A percentile compares a stretch with the other conserved stretches of the same genome.
phyloP scores from a whole-genome alignment of 2,888 invertebrate genomes.

The Dione juno region DNA sequence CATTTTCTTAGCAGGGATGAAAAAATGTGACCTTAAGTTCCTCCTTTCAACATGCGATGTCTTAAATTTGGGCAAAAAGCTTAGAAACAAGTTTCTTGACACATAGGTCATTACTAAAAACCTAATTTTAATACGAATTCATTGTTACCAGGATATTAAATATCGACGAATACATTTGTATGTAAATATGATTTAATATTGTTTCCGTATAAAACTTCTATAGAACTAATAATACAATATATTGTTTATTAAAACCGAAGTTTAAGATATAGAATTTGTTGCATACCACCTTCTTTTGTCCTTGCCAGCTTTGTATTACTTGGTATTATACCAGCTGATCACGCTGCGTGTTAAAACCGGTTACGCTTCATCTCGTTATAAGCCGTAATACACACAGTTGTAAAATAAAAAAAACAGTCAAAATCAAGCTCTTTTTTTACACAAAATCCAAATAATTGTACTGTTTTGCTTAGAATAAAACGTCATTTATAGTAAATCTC shows the following conservation, averaged over 20 bases:
- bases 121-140: not conserved
- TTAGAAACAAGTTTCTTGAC: too few relatives aligned
- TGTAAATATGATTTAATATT: too few relatives aligned
- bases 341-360: constrained; percentile 31
- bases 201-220: not conserved
- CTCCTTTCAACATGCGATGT: too few relatives aligned
- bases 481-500: too few relatives aligned
- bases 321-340: constrained; percentile 24
- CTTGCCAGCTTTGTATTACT: constrained; percentile 31
- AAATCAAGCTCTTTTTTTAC: not conserved
- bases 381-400: constrained; percentile 29
- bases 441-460: not conserved
- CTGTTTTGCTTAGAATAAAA: too few relatives aligned
- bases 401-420: not conserved
- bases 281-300: constrained; percentile 24
- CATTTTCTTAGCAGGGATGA: too few relatives aligned
- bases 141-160: not conserved
- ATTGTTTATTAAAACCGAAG: too few relatives aligned
- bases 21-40: too few relatives aligned
- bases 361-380: constrained; percentile 24
- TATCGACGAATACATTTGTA: not conserved
- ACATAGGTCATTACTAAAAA: too few relatives aligned
- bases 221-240: not conserved
- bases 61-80: too few relatives aligned
- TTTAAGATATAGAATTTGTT: constrained; percentile 12